These are phyloP conservation scores for Diogma glabrata DNA, from an alignment of 2,888 invertebrate genomes.

Conservation along the genomic window DNA sequence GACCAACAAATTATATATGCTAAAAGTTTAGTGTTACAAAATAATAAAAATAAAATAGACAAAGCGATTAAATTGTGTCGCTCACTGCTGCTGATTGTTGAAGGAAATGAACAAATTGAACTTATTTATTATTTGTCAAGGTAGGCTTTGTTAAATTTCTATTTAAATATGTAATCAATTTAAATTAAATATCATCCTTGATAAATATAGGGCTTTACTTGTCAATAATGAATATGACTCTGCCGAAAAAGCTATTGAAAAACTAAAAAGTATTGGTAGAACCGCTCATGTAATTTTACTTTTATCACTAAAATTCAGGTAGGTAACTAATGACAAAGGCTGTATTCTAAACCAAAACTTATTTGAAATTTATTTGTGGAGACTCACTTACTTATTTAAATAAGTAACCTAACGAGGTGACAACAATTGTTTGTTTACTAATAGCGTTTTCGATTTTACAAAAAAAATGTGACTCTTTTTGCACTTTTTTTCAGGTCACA, in stretches of 20 bases:
- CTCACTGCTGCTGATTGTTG: constrained; percentile 24
- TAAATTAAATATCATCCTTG: background rate
- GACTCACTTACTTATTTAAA: too few relatives aligned
- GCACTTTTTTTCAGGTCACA: too few relatives aligned
- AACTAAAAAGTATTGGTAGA: constrained; percentile 2
- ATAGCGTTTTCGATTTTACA: too few relatives aligned
- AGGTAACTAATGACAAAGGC: too few relatives aligned
- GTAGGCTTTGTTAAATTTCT: background rate
- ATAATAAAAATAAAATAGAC: constrained; percentile 41
- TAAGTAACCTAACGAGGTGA: too few relatives aligned
- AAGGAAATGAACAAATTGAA: constrained; percentile 2
- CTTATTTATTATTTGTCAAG: constrained; percentile 8
- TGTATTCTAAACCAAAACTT: background rate
- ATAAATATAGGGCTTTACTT: constrained; percentile 7
- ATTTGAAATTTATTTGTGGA: constrained; percentile 16
- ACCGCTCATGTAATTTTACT: constrained; percentile 13
- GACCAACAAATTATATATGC: too few relatives aligned
- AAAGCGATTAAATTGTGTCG: constrained; percentile 37
- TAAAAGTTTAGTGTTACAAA: constrained; percentile 28
- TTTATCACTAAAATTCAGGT: constrained; percentile 26
- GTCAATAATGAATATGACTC: background rate
- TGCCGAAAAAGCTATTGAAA: constrained; percentile 6
- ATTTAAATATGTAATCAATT: background rate
- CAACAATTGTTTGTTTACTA: too few relatives aligned
- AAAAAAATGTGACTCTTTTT: too few relatives aligned